Evolutionary conservation across 2,797 vertebrate genomes (phyloP), one percentile per base, ranked within the genome.

Genomic region (Xerus rutilus): DNA sequence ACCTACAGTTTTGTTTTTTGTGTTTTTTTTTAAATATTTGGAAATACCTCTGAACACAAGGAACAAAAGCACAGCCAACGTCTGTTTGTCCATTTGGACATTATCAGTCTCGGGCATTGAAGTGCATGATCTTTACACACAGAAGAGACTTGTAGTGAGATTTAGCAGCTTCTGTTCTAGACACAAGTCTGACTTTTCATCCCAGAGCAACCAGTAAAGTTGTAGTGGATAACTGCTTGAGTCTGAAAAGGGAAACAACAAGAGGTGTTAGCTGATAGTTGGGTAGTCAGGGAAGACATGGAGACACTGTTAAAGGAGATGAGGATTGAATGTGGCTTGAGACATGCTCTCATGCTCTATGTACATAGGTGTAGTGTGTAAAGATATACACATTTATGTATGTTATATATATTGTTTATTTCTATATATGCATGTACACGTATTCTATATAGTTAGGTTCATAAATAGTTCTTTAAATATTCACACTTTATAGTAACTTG

Each of bases 161-260:
- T 52, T 67, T 69, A 21, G 20, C 57, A 32, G 47, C n/a, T 76
- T 62, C 45, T 87, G 25, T 72, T 73, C 30, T 43, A 54, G 59
- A 73, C 15, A n/a, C 15, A 47, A 86, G 45, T 86, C n/a, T 59
- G 59, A 85, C 23, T 87, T 95, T 92, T 84, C 65, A 88, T 78
- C 83, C 52, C 57, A 82, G 54, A 93, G 54, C 28, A 78, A 39
- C 69, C 78, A 4, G 28, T 82, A 43, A 89, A 79, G 45, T 72
- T 52, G 23, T 72, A 85, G 35, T 21, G 20, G 54, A 64, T 39
- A 89, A 12, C 39, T 82, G 43, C 45, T 83, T 82, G 83, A 84
- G 17, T 86, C 25, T 67, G 15, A 73, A 67, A 76, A 67, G 43
- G 4, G 73, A 90, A 62, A 85, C n/a, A 83, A 4, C 3, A 9